Base-by-base conservation (phyloP, 2,113 vertebrate species). In the Eulemur macaco region DNA sequence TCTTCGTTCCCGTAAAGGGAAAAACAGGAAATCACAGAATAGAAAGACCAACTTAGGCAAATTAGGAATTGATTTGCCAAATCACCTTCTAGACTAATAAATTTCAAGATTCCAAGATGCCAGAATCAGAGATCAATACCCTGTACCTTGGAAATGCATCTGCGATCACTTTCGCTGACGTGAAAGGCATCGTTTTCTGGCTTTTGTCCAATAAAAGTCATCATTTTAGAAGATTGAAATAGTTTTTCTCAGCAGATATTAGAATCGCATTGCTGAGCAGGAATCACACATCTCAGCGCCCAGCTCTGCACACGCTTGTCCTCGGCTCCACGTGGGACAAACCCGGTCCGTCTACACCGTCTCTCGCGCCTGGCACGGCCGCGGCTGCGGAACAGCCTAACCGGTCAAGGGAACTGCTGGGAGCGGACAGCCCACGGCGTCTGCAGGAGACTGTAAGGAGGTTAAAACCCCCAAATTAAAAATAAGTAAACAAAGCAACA, bases 331-430 rank as follows among this genome's bases (percentile, higher is more conserved):
- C 9, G 3, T 0, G 3, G 9, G 17, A 73, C 3, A 1, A 29
- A 10, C 10, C 0, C 0, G 39, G 58, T 2, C 1, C 0, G 39
- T 7, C 6, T 0, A 0, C 8, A 11, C 21, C 2, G 5, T 81
- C 29, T 37, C 23, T 27, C n/a, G 66, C 3, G 60, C 25, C 37
- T 39, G 31, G 8, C 58, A 17, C 5, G 1, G 37, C 1, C 6
- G 18, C 4, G 8, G 10, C 37, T 14, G 8, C 7, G 25, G 14
- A 58, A 39, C 18, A 60, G 1, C 68, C 6, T 9, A 27, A 27
- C 37, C 68, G 7, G 14, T 39, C 71, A 42, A 45, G 23, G 8
- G 69, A n/a, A 56, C 42, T 31, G 45, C 15, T 15, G 1, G 1
- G 3, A 86, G 21, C 25, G 47, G 11, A 8, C n/a, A 15, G 37